Base-by-base conservation (phyloP, 1,140 invertebrate genomes). In the Drosophila kohkoa region DNA sequence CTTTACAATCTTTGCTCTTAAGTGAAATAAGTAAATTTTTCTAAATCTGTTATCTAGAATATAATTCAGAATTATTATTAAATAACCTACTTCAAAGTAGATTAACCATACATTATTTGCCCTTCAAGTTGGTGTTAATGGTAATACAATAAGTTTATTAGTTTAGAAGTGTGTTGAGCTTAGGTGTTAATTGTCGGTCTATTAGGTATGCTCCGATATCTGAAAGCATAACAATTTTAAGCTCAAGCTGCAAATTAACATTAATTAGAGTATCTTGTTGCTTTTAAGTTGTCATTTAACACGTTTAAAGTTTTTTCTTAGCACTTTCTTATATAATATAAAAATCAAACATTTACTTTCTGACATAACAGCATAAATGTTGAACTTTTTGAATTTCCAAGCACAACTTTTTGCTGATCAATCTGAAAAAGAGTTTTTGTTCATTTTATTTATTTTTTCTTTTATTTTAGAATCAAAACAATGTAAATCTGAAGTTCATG, bases 191-290 rank as follows among this genome's bases (percentile, higher is more conserved):
- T 43, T 43, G 41, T 13, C n/a, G 11, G 41, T 13, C n/a, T 13
- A 43, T 43, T 43, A 43, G 41, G 41, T n/a, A 43, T 43, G 41
- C 41, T 13, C 3, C 13, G 41, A 43, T 43, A 43, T 43, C 38
- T 41, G 11, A 41, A 41, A 41, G 38, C 38, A n/a, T 41, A 11
- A 3, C 10, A 11, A 43, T 13, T 43, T 38, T 38, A 38, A 38
- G 51, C 10, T 30, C 13, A 30, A 32, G 10, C 28, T 15, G 32
- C 5, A 54, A 54, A 54, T 54, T 54, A 54, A 13, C 51, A 32
- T 54, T 35, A 2, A 35, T 54, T 32, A 54, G 51, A 32, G 51
- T 54, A 15, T 32, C 51, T 54, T 35, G 51, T 32, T 54, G 51
- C 51, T 32, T 54, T 8, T 54, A 32, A 32, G 51, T 30, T 32